Evolutionary conservation across 2,113 vertebrate species (phyloP).

Genomic region (Lucifuga dentata): DNA sequence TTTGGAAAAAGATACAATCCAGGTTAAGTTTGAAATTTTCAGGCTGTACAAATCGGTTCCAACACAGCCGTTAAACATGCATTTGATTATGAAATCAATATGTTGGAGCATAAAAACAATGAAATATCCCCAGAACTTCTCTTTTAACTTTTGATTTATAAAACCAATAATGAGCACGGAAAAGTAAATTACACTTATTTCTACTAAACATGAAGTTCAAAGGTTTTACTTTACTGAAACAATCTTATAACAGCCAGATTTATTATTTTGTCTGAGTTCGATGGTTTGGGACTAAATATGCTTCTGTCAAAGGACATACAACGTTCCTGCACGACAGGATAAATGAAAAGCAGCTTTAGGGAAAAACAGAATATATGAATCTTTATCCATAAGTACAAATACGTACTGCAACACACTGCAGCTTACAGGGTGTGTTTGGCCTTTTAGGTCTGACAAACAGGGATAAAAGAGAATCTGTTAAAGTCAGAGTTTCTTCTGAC

Average conservation of each 20-base stretch:
- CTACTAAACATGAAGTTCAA: conserved; percentile 18
- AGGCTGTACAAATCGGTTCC: conserved; percentile 9
- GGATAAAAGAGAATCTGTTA: conserved; percentile 2
- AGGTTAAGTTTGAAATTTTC: conserved; percentile 17
- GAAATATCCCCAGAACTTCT: neutral
- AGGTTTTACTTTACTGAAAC: conserved; percentile 14
- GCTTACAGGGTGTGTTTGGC: no score
- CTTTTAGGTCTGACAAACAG: no score
- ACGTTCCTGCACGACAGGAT: neutral
- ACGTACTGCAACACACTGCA: neutral
- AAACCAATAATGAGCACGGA: conserved; percentile 26
- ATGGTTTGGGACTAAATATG: conserved; percentile 5
- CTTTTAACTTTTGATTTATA: conserved; percentile 35
- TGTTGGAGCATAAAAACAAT: conserved; percentile 19
- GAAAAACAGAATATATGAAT: neutral
- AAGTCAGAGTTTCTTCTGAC: neutral
- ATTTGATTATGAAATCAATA: conserved; percentile 48
- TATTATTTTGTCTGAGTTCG: conserved; percentile 15
- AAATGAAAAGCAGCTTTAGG: neutral
- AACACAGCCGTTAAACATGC: conserved; percentile 21
- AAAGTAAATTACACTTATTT: neutral
- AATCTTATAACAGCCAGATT: neutral
- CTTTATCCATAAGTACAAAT: neutral
- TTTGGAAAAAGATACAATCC: conserved; percentile 23
- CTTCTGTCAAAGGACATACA: neutral